phyloP scores from a whole-genome alignment of 1,140 invertebrate species.

The Heliothis virescens region DNA sequence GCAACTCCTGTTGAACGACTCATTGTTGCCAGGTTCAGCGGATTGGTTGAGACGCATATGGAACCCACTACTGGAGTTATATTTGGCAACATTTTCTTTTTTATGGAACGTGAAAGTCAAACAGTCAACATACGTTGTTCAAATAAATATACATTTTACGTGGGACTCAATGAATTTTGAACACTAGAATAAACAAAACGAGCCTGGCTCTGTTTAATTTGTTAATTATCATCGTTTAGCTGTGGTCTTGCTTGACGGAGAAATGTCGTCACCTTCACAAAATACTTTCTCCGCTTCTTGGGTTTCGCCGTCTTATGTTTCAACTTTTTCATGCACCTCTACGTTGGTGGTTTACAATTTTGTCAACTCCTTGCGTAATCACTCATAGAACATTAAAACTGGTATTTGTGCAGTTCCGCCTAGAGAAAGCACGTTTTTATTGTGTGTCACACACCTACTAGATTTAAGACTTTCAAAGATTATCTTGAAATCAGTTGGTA shows the following conservation, averaged over 20 bases:
- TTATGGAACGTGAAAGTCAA: slow-evolving; percentile 57
- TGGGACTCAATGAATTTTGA: slow-evolving; percentile 3
- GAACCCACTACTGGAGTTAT: slow-evolving; percentile 56
- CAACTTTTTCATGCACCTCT: slow-evolving; percentile 65
- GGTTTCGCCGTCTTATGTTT: slow-evolving; percentile 60
- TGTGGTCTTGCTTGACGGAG: slow-evolving; percentile 49
- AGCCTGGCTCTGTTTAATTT: slow-evolving; percentile 40
- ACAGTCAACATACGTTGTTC: neutral
- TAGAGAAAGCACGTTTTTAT: slow-evolving; percentile 75
- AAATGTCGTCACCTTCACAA: slow-evolving; percentile 52
- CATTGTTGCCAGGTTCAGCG: slow-evolving; percentile 58
- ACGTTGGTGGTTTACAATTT: slow-evolving; percentile 66
- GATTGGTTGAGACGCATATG: slow-evolving; percentile 58
- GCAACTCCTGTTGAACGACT: slow-evolving; percentile 53
- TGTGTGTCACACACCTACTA: slow-evolving; percentile 53
- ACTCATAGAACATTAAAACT: slow-evolving; percentile 68
- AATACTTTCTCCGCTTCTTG: slow-evolving; percentile 70
- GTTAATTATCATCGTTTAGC: slow-evolving; percentile 52
- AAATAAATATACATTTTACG: neutral
- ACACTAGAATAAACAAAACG: slow-evolving; percentile 23
- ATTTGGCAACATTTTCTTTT: slow-evolving; percentile 66
- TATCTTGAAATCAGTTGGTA: slow-evolving; percentile 42
- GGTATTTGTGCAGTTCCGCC: slow-evolving; percentile 69
- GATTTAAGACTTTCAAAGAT: slow-evolving; percentile 59
- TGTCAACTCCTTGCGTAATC: slow-evolving; percentile 79